Evolutionary conservation across 2,888 invertebrate genomes (phyloP).

Genomic region (Drosophila infuscata): DNA sequence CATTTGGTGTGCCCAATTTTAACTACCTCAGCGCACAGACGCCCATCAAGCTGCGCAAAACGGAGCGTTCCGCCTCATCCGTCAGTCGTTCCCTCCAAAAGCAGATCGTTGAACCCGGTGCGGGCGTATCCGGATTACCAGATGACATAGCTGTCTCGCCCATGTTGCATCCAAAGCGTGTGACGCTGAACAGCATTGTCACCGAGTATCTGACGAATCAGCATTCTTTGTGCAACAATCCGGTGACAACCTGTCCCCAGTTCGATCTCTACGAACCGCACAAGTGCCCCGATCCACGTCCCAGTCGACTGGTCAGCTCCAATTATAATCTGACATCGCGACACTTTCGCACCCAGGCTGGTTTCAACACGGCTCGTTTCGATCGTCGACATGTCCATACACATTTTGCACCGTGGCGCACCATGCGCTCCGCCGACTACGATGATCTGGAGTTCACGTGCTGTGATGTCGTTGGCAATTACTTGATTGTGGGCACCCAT

Average conservation of each 20-base stretch:
- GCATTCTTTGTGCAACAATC: slow-evolving; percentile 98
- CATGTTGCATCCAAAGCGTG: slow-evolving; percentile 85
- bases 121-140: slow-evolving; percentile 24
- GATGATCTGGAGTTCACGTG: slow-evolving; percentile 92
- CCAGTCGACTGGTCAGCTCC: slow-evolving; percentile 83
- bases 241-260: slow-evolving; percentile 98
- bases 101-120: slow-evolving; percentile 82
- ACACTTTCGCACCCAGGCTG: slow-evolving; percentile 87
- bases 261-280: slow-evolving; percentile 98
- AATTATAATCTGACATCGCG: slow-evolving; percentile 91
- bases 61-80: slow-evolving; percentile 57
- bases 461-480: slow-evolving; percentile 87
- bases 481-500: slow-evolving; percentile 94
- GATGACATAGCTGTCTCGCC: slow-evolving; percentile 54
- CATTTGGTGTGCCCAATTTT: slow-evolving; percentile 57
- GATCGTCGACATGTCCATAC: slow-evolving; percentile 94
- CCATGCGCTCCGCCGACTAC: slow-evolving; percentile 87
- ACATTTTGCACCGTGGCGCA: slow-evolving; percentile 91
- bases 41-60: slow-evolving; percentile 66
- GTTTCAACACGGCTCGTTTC: slow-evolving; percentile 87
- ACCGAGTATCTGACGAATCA: slow-evolving; percentile 98
- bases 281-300: slow-evolving; percentile 96
- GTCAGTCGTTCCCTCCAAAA: slow-evolving; percentile 85
- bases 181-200: slow-evolving; percentile 95
- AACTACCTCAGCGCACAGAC: slow-evolving; percentile 55